Conservation (phyloP, 2,797 vertebrate species). For the Cirrhinus molitorella region DNA sequence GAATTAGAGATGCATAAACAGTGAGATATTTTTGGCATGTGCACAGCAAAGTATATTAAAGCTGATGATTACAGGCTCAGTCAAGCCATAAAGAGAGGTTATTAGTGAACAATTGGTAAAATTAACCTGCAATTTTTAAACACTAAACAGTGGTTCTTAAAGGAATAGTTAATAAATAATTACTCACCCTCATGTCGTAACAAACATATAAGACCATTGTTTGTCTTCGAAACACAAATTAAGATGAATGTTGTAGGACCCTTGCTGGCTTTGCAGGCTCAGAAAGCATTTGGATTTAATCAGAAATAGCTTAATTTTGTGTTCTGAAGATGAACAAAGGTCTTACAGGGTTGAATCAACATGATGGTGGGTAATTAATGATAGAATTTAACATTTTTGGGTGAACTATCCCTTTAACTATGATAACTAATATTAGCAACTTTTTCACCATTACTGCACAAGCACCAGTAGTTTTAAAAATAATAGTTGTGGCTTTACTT, state of each 20-base stretch:
- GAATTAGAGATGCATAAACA: conserved; percentile 2
- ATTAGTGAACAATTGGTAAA: background rate
- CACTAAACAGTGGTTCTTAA: background rate
- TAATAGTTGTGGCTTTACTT: background rate
- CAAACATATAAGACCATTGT: too few species aligned
- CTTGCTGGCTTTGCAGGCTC: too few species aligned
- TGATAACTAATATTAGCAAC: background rate
- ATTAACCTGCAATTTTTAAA: background rate
- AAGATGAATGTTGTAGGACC: too few species aligned
- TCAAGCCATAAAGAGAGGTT: background rate
- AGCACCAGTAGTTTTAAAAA: background rate
- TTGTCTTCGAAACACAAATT: too few species aligned
- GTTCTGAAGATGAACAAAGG: too few species aligned
- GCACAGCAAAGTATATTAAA: background rate
- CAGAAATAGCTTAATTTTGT: too few species aligned
- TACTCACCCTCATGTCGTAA: too few species aligned
- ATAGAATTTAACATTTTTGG: too few species aligned
- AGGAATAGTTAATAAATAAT: too few species aligned
- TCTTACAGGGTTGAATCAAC: too few species aligned
- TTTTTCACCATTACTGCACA: background rate
- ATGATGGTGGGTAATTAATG: too few species aligned
- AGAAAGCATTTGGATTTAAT: too few species aligned
- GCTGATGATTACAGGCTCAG: background rate
- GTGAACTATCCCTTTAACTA: background rate
- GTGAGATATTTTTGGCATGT: background rate